phyloP scores from a whole-genome alignment of 2,113 vertebrate genomes.

The Oryzias woworae region DNA sequence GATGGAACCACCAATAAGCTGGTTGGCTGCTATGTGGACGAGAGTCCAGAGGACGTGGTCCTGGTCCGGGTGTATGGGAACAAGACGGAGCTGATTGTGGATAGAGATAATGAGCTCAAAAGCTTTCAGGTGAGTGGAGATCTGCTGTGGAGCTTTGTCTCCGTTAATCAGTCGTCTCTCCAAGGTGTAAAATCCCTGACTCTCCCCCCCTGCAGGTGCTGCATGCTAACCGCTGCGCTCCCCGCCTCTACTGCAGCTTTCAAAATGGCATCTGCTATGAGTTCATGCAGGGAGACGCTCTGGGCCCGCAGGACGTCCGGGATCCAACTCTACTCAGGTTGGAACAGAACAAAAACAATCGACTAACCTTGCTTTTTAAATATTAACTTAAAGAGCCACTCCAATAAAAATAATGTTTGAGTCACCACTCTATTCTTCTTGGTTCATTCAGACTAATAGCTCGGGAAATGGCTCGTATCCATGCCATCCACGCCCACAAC shows the following conservation, averaged over 20 bases:
- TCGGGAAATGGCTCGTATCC: constrained; percentile 92
- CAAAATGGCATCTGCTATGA: constrained; percentile 97
- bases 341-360: background rate
- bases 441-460: constrained; percentile 84
- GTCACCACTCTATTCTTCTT: background rate
- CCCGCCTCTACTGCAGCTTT: constrained; percentile 94
- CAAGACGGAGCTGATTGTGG: constrained; percentile 92
- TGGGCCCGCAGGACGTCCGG: constrained; percentile 87
- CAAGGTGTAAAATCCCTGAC: background rate
- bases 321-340: constrained; percentile 90
- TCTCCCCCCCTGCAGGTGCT: constrained; percentile 73
- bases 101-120: constrained; percentile 92
- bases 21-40: constrained; percentile 89
- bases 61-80: constrained; percentile 93
- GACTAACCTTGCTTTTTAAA: too few relatives aligned
- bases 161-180: background rate
- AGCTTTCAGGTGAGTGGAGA: constrained; percentile 84
- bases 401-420: too few relatives aligned
- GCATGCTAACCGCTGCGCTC: constrained; percentile 90
- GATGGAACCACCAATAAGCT: constrained; percentile 98
- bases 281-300: constrained; percentile 89
- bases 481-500: constrained; percentile 91
- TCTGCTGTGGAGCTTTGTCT: background rate
- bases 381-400: too few relatives aligned
- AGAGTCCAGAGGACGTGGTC: constrained; percentile 85